Conservation (phyloP, 2,888 invertebrate genomes). For the Didymodactylos carnosus region DNA sequence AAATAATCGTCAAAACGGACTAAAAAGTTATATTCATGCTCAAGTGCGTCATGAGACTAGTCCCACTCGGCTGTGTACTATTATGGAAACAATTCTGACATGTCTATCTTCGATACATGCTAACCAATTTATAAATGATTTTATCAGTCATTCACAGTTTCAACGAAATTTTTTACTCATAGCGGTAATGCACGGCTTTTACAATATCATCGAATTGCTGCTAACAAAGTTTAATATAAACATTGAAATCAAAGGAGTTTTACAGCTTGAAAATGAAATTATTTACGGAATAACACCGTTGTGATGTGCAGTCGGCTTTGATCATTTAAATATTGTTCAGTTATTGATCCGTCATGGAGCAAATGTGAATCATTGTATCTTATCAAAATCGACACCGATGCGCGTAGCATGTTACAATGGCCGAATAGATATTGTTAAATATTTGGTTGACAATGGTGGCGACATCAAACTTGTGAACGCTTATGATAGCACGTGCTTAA, state of each 20-base stretch:
- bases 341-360: constrained; percentile 59
- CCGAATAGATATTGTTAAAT: constrained; percentile 48
- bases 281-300: constrained; percentile 86
- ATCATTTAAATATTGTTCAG: constrained; percentile 65
- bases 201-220: background rate
- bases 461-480: constrained; percentile 87
- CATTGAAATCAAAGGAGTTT: background rate
- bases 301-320: constrained; percentile 93
- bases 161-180: too few relatives aligned
- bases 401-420: constrained; percentile 35
- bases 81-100: too few relatives aligned
- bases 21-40: too few relatives aligned
- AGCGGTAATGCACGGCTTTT: too few relatives aligned
- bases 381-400: constrained; percentile 33
- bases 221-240: background rate
- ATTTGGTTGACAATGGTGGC: constrained; percentile 69
- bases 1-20: too few relatives aligned
- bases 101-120: too few relatives aligned
- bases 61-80: too few relatives aligned
- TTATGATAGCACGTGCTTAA: constrained; percentile 66
- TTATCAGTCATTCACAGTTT: too few relatives aligned
- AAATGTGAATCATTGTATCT: constrained; percentile 63
- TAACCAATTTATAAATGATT: too few relatives aligned
- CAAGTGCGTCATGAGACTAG: too few relatives aligned
- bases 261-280: constrained; percentile 70